A percentile compares a stretch with the other conserved stretches of the same genome.
Evolutionary conservation across 2,797 vertebrate species (phyloP).

Genomic region (Dromococcyx pavoninus): DNA sequence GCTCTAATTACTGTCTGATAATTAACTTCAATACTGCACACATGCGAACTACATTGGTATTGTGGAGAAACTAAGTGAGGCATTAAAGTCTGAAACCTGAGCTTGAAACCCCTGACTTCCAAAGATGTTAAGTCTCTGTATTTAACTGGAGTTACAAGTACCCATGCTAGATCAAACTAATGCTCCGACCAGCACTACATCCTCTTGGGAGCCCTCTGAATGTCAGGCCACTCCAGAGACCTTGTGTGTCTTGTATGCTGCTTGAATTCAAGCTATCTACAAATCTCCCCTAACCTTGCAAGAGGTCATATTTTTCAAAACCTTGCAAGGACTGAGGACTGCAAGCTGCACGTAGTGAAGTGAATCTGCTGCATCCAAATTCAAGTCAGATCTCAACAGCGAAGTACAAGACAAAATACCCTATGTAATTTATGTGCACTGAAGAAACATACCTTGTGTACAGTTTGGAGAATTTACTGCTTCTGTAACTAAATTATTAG

Average conservation of each 20-base stretch:
- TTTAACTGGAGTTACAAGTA: neutral
- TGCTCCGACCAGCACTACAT: neutral
- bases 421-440: neutral
- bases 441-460: neutral
- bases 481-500: neutral
- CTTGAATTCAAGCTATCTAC: neutral
- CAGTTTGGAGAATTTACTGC: neutral
- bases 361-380: slow-evolving; percentile 23
- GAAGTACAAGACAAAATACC: slow-evolving; percentile 1
- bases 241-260: neutral
- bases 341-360: neutral
- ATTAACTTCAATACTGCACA: slow-evolving; percentile 20
- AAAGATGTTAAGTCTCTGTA: neutral
- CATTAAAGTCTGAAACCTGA: neutral
- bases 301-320: slow-evolving; percentile 7
- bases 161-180: neutral
- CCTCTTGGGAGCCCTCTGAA: neutral
- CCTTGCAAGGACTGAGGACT: neutral
- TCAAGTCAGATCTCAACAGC: slow-evolving; percentile 14
- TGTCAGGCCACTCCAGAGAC: neutral
- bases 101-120: neutral
- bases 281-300: neutral
- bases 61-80: slow-evolving; percentile 1
- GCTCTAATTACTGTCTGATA: slow-evolving; percentile 11
- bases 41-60: neutral